Evolutionary conservation across 2,113 vertebrate species (phyloP).

Genomic region (Oreochromis tanganicae): DNA sequence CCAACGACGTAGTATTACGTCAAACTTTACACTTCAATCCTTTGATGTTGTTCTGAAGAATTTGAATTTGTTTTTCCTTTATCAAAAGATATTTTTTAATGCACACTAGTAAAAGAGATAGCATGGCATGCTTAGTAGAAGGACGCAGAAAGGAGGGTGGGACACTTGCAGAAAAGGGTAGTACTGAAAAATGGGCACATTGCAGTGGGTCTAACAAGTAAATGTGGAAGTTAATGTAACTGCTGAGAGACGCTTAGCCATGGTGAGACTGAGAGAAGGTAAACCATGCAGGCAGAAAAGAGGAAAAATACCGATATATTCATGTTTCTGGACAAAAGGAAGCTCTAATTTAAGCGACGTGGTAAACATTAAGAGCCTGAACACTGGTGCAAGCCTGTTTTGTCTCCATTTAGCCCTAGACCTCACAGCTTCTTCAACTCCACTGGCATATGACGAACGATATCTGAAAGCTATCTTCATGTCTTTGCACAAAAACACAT

Average conservation of each 20-base stretch:
- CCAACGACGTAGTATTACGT: background rate
- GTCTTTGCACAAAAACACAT: background rate
- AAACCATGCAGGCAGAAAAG: background rate
- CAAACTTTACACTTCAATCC: background rate
- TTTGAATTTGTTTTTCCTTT: background rate
- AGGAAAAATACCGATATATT: background rate
- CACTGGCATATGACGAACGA: background rate
- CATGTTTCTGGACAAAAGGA: background rate
- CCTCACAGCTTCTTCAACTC: background rate
- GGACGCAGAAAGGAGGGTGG: background rate
- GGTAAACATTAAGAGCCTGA: background rate
- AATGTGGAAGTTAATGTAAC: background rate
- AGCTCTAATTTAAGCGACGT: fast-evolving
- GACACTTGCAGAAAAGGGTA: background rate
- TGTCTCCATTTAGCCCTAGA: background rate
- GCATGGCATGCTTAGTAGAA: background rate
- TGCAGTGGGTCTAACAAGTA: background rate
- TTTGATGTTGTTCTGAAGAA: background rate
- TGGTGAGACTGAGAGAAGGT: background rate
- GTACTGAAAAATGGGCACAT: background rate
- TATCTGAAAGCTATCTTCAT: background rate
- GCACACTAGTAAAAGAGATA: background rate
- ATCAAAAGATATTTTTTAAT: background rate
- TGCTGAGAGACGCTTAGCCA: background rate
- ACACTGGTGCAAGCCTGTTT: background rate